Evolutionary conservation across 1,140 invertebrate genomes (phyloP).

Genomic region (Drosophila melanica): DNA sequence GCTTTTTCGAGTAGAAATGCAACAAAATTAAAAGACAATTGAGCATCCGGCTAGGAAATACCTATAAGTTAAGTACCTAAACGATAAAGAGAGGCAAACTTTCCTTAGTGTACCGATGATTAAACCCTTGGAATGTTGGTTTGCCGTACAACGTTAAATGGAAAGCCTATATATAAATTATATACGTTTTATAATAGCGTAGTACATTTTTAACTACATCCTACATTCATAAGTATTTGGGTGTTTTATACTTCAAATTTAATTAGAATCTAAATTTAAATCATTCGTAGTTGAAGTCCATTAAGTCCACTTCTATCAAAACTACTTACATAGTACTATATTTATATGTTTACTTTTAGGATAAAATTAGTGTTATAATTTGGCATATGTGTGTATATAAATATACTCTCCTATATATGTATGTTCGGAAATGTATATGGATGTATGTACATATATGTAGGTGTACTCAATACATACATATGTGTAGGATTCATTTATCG

Average conservation of each 20-base stretch:
- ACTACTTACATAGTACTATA: not conserved
- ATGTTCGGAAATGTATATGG: conserved; percentile 5
- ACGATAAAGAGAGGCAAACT: no score
- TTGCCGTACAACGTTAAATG: no score
- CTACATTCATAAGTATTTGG: no score
- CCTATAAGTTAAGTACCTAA: no score
- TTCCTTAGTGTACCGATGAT: no score
- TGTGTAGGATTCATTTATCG: conserved; percentile 1
- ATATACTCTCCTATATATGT: not conserved
- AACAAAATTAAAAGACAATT: no score
- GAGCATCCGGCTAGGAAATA: no score
- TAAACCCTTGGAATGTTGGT: no score
- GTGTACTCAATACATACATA: conserved; percentile 12
- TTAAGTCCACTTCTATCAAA: not conserved
- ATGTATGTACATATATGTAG: conserved; percentile 17
- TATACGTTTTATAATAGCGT: not conserved
- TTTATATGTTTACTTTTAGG: not conserved
- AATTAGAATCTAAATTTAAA: not conserved
- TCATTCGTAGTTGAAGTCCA: not conserved
- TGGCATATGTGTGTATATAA: not conserved
- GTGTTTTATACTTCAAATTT: not conserved
- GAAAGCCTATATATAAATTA: no score
- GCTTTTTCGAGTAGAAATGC: no score
- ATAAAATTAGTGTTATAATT: not conserved
- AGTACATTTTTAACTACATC: not conserved